These are phyloP conservation scores for Sitobion miscanthi DNA, from an alignment of 1,140 invertebrate species.

Conservation along the genomic window DNA sequence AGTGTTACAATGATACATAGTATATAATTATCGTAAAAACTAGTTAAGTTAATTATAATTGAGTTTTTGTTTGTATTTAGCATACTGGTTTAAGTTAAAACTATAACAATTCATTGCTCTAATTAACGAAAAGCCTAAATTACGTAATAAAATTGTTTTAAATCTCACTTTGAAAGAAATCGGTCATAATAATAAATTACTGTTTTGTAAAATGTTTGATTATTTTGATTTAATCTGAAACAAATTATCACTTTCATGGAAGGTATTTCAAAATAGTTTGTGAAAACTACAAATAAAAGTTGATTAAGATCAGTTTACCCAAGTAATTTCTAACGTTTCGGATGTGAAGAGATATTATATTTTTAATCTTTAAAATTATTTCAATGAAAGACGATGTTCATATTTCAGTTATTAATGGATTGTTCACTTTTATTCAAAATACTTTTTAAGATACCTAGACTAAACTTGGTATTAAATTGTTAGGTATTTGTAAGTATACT, in stretches of 20 bases:
- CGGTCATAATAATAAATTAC: background rate
- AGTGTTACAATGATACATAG: background rate
- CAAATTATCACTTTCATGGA: background rate
- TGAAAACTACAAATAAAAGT: background rate
- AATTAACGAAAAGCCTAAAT: background rate
- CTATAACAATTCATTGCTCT: background rate
- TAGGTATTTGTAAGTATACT: background rate
- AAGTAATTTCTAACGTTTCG: background rate
- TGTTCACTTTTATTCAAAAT: background rate
- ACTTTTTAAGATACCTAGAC: background rate
- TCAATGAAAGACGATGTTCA: background rate
- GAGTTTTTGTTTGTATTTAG: background rate
- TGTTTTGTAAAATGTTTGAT: background rate
- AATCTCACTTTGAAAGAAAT: background rate
- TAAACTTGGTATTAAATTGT: background rate
- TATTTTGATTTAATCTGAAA: background rate
- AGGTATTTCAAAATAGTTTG: background rate
- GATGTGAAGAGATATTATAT: background rate
- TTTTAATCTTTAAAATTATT: background rate
- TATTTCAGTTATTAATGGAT: background rate
- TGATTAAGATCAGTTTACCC: background rate
- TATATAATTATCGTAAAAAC: background rate
- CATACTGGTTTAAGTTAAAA: background rate
- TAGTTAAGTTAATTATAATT: background rate
- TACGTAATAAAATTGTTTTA: background rate